A percentile compares a stretch with the other conserved stretches of the same genome.
phyloP scores from a whole-genome alignment of 2,888 invertebrate genomes.

The Pilophorus perplexus region DNA sequence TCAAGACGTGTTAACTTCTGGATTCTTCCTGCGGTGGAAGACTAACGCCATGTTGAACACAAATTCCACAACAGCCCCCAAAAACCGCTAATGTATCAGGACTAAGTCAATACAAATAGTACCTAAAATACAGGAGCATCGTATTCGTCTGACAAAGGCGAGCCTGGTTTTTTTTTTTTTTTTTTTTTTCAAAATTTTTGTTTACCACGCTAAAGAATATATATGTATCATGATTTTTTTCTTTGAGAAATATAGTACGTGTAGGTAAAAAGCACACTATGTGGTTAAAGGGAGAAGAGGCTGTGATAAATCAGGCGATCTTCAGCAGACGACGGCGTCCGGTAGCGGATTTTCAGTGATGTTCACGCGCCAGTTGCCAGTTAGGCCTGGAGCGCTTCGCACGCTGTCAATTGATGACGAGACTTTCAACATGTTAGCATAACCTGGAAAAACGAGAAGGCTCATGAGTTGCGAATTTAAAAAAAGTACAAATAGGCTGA shows the following conservation, averaged over 20 bases:
- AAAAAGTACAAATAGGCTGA: not conserved
- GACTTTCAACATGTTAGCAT: conserved; percentile 43
- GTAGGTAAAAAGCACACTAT: conserved; percentile 20
- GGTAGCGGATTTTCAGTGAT: conserved; percentile 78
- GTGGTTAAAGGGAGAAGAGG: conserved; percentile 10
- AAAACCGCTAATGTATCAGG: too few species aligned
- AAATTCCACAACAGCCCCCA: too few species aligned
- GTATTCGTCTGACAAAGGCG: conserved; percentile 15
- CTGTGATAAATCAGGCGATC: not conserved
- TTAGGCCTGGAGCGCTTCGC: conserved; percentile 57
- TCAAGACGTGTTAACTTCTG: too few species aligned
- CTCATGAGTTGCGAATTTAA: too few species aligned
- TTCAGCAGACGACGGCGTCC: conserved; percentile 68
- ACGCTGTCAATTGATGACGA: conserved; percentile 50
- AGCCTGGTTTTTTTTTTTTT: conserved; percentile 15
- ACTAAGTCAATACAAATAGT: too few species aligned
- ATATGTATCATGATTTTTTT: too few species aligned
- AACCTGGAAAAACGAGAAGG: conserved; percentile 36
- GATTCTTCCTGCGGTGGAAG: too few species aligned
- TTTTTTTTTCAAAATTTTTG: too few species aligned
- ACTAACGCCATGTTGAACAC: too few species aligned
- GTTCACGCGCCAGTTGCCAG: conserved; percentile 61
- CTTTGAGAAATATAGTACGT: too few species aligned
- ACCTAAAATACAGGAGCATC: conserved; percentile 1
- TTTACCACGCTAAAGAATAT: conserved; percentile 12